These are phyloP conservation scores for Crepidodera aurea DNA, from an alignment of 2,888 invertebrate species.

Conservation along the genomic window DNA sequence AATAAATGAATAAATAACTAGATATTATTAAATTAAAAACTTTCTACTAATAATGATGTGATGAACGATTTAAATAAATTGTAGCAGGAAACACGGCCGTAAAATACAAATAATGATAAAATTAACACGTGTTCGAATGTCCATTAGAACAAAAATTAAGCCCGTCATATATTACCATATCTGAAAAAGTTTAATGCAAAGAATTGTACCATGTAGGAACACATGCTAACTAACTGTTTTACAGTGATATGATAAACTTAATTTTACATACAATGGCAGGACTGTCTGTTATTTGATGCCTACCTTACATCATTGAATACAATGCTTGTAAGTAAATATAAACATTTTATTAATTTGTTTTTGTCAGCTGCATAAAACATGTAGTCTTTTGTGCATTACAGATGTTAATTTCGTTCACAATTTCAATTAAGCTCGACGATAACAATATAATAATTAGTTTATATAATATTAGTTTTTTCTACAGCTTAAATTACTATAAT, in stretches of 20 bases:
- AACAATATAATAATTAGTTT: constrained; percentile 8
- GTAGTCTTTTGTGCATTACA: constrained; percentile 6
- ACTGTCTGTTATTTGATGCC: constrained; percentile 24
- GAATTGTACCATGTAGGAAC: constrained; percentile 21
- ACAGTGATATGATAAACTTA: constrained; percentile 38
- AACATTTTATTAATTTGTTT: constrained; percentile 34
- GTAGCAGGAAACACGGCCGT: background rate
- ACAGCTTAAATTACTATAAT: background rate
- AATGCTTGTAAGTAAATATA: constrained; percentile 34
- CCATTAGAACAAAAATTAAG: background rate
- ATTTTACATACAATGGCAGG: constrained; percentile 40
- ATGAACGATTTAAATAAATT: background rate
- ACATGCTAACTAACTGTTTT: constrained; percentile 36
- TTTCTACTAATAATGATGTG: constrained; percentile 2
- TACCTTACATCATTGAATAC: constrained; percentile 41
- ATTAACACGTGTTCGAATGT: constrained; percentile 1
- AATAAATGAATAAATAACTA: background rate
- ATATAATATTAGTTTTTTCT: constrained; percentile 5
- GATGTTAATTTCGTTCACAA: background rate
- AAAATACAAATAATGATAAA: background rate
- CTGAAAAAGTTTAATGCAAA: background rate
- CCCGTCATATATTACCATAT: background rate
- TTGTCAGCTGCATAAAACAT: constrained; percentile 18
- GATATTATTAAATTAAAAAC: constrained; percentile 2
- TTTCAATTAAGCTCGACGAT: constrained; percentile 1